Conservation (phyloP, 2,797 vertebrate species). For the Philypnodon macrostomus region DNA sequence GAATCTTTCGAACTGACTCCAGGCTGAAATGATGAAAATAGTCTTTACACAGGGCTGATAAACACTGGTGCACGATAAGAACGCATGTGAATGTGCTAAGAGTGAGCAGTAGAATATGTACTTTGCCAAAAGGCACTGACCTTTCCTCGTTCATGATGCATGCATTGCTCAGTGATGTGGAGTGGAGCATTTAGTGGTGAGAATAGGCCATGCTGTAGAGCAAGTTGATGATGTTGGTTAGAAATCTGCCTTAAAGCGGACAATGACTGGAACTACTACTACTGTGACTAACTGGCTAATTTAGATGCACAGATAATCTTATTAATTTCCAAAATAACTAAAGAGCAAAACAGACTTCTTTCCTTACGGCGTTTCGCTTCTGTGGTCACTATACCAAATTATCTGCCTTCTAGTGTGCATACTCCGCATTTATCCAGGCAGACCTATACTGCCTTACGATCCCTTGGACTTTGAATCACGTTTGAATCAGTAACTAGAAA, state of each 20-base stretch:
- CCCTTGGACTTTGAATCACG: no score
- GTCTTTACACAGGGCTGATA: slow-evolving; percentile 42
- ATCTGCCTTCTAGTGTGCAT: no score
- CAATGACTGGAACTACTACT: neutral
- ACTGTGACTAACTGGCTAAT: slow-evolving; percentile 2
- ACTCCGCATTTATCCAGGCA: no score
- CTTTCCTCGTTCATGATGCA: slow-evolving; percentile 30
- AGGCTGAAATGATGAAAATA: slow-evolving; percentile 40
- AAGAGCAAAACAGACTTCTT: no score
- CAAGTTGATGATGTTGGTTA: neutral
- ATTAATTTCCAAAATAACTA: no score
- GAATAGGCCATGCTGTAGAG: neutral
- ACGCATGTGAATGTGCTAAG: slow-evolving; percentile 36
- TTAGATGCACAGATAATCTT: neutral
- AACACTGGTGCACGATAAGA: slow-evolving; percentile 31
- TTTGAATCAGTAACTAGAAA: no score
- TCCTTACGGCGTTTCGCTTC: no score
- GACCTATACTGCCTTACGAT: no score
- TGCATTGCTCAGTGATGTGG: slow-evolving; percentile 23
- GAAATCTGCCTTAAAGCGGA: neutral
- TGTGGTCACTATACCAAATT: no score
- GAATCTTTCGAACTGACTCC: slow-evolving; percentile 25
- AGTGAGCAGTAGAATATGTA: slow-evolving; percentile 29
- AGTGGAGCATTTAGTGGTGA: neutral
- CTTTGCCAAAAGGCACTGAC: slow-evolving; percentile 40